Conservation (phyloP, 2,888 invertebrate species). For the Abrostola tripartita region DNA sequence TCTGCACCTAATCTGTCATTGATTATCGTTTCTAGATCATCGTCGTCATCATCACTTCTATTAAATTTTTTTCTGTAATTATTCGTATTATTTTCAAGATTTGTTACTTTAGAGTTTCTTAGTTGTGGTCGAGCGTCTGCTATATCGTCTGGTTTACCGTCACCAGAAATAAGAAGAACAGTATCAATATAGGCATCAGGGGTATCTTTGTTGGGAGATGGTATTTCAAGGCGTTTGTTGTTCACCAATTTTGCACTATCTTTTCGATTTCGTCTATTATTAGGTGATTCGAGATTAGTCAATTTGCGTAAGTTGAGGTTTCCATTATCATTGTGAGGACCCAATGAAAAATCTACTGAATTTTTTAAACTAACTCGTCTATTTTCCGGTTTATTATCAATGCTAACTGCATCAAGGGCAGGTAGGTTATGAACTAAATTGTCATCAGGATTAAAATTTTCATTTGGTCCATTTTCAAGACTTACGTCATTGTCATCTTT, state of each 20-base stretch:
- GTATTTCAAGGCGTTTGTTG: neutral
- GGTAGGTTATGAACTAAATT: neutral
- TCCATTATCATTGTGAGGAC: neutral
- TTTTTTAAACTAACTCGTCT: neutral
- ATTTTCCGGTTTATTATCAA: neutral
- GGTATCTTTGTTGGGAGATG: neutral
- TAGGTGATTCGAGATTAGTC: neutral
- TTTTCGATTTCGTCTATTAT: conserved; percentile 11
- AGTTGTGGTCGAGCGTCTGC: conserved; percentile 5
- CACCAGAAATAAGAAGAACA: conserved; percentile 10
- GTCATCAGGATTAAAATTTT: conserved; percentile 2
- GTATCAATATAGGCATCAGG: conserved; percentile 12
- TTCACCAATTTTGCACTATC: neutral
- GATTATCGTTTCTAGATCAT: neutral
- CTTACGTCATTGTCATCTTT: conserved; percentile 4
- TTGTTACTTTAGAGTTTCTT: neutral
- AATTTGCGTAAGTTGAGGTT: neutral
- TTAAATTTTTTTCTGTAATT: conserved; percentile 2
- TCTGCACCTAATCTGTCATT: neutral
- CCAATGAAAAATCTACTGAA: neutral
- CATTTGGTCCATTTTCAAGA: conserved; percentile 1
- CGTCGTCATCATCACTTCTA: neutral
- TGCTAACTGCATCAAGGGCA: too few species aligned
- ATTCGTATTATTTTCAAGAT: neutral
- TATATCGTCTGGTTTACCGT: conserved; percentile 18